Percentiles rank a stretch among this genome's conserved stretches.
Evolutionary conservation across 2,888 invertebrate species (phyloP).

Genomic region (Cephus sareptanus): DNA sequence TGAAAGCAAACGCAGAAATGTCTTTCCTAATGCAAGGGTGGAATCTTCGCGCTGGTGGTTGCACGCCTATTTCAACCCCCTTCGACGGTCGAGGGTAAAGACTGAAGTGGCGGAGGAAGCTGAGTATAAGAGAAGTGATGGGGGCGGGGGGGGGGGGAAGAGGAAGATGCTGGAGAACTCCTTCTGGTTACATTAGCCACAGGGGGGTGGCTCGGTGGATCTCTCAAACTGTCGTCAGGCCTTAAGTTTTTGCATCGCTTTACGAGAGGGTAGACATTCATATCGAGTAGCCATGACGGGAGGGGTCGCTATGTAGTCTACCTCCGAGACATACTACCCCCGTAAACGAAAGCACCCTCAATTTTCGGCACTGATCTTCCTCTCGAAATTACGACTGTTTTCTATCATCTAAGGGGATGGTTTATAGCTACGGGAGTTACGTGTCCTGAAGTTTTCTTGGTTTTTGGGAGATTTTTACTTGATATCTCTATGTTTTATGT

Average conservation of each 20-base stretch:
- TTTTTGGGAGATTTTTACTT: no score
- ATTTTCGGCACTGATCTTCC: neutral
- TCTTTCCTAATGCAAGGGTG: conserved; percentile 29
- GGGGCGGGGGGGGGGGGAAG: neutral
- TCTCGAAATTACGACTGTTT: neutral
- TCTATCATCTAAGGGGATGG: neutral
- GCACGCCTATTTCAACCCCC: conserved; percentile 11
- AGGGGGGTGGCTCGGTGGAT: conserved; percentile 39
- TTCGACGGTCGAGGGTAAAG: conserved; percentile 22
- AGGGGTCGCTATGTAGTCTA: neutral
- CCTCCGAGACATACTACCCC: neutral
- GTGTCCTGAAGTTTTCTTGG: neutral
- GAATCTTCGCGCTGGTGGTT: neutral
- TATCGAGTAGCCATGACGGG: neutral
- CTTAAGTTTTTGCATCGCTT: conserved; percentile 32
- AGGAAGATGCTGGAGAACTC: conserved; percentile 7
- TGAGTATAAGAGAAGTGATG: neutral
- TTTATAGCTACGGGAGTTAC: neutral
- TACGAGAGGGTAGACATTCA: conserved; percentile 5
- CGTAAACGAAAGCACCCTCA: neutral
- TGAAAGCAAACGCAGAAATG: conserved; percentile 33
- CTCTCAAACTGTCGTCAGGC: conserved; percentile 58
- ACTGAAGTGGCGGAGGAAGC: conserved; percentile 23
- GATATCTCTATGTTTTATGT: neutral
- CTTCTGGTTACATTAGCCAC: conserved; percentile 47